These are phyloP conservation scores for Brachypodius melanocephalos DNA, from an alignment of 2,113 vertebrate genomes.

Conservation along the genomic window DNA sequence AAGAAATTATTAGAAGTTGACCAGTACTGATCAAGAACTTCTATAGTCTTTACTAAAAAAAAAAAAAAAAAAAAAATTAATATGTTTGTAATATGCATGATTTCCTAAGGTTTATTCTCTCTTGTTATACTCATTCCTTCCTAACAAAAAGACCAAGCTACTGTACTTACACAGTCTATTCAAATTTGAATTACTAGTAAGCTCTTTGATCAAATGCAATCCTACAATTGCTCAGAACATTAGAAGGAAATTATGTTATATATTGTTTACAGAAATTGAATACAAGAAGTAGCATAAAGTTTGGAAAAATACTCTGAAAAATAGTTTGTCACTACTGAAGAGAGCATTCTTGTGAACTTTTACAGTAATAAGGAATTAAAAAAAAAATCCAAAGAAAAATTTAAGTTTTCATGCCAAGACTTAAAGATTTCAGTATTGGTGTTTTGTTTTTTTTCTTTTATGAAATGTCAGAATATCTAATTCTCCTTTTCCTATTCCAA, in stretches of 20 bases:
- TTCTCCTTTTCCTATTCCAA: neutral
- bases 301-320: neutral
- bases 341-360: neutral
- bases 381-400: neutral
- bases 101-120: neutral
- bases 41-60: neutral
- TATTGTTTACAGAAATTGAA: neutral
- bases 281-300: neutral
- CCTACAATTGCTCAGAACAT: neutral
- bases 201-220: neutral
- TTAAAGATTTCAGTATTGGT: neutral
- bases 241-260: neutral
- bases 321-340: neutral
- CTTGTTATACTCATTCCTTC: neutral
- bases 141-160: neutral
- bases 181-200: neutral
- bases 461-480: neutral
- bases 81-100: neutral
- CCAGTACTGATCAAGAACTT: neutral
- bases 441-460: neutral
- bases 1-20: neutral
- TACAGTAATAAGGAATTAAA: neutral
- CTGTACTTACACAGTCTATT: neutral
- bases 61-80: neutral
- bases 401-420: accelerated